Evolutionary conservation across 2,113 vertebrate genomes (phyloP).

Genomic region (Haemorhous mexicanus): DNA sequence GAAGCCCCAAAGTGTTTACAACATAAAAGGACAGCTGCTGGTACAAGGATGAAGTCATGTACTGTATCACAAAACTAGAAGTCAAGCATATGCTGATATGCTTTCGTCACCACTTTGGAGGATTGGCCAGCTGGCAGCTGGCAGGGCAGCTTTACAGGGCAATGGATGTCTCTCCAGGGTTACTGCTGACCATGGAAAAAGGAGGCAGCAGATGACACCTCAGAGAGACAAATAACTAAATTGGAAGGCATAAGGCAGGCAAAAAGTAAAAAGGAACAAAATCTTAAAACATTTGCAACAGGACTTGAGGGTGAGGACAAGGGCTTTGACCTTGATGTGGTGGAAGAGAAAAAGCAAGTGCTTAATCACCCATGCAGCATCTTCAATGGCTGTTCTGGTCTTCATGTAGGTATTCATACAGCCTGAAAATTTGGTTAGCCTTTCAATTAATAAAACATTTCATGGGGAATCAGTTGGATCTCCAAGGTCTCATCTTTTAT

Average conservation of each 20-base stretch:
- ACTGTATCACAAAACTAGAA: background rate
- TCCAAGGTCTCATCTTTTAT: background rate
- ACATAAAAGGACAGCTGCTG: background rate
- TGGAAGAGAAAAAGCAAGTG: background rate
- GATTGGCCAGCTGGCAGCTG: background rate
- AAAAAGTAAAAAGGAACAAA: background rate
- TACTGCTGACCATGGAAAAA: background rate
- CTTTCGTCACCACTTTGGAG: background rate
- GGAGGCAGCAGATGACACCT: background rate
- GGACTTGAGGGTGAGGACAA: background rate
- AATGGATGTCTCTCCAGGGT: background rate
- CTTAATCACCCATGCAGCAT: background rate
- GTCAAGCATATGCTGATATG: background rate
- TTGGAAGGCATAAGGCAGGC: background rate
- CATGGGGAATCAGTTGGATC: background rate
- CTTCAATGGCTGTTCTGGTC: background rate
- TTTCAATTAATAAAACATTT: slow-evolving; percentile 39
- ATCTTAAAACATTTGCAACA: background rate
- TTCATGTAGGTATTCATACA: background rate
- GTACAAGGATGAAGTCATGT: background rate
- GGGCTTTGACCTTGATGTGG: background rate
- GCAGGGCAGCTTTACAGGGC: background rate
- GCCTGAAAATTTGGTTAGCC: background rate
- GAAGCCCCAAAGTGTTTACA: background rate
- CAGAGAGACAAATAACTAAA: background rate